Base-by-base conservation (phyloP, 2,113 vertebrate genomes). In the Poicephalus gulielmi region DNA sequence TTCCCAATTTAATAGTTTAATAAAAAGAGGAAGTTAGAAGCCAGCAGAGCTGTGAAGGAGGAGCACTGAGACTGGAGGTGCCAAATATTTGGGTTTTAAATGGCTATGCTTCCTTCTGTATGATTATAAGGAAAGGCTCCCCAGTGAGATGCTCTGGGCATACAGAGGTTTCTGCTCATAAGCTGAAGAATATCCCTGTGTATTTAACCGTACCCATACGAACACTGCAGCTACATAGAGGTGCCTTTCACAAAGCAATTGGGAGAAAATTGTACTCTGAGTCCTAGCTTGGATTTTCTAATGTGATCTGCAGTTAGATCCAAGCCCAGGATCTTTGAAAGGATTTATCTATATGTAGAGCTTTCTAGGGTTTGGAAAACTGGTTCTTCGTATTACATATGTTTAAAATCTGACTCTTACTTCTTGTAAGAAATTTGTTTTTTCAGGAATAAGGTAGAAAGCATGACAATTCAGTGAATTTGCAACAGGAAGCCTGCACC, bases 21-120 rank as follows among this genome's bases (percentile, higher is more conserved):
- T 95, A 96, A 95, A 96, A 94, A 92, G n/a, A 86, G 53, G 79
- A 91, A 90, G 59, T 74, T 80, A 69, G 89, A 88, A 96, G 73
- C 63, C 77, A 91, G 63, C 78, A 43, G 14, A 60, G 94, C 69
- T 86, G 39, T 41, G 67, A 37, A 91, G 24, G 68, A 96, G 70
- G 94, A 82, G 43, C 66, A 68, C 37, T 24, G 73, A 95, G 87
- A 62, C 41, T 27, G 19, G 59, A 90, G 47, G 47, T 79, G 75
- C 78, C 75, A 92, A 78, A 68, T 82, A 68, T 81, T 90, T 79
- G 74, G 20, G 9, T 50, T 90, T 95, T 80, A 75, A 88, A 95
- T 31, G 31, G 35, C 47, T 68, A 9, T 7, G 79, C 43, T 89
- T 83, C 86, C 70, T 82, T 55, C 41, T 79, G 47, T 37, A 49